Base-by-base conservation (phyloP, 2,888 invertebrate genomes). In the Dicyrtoma fusca region DNA sequence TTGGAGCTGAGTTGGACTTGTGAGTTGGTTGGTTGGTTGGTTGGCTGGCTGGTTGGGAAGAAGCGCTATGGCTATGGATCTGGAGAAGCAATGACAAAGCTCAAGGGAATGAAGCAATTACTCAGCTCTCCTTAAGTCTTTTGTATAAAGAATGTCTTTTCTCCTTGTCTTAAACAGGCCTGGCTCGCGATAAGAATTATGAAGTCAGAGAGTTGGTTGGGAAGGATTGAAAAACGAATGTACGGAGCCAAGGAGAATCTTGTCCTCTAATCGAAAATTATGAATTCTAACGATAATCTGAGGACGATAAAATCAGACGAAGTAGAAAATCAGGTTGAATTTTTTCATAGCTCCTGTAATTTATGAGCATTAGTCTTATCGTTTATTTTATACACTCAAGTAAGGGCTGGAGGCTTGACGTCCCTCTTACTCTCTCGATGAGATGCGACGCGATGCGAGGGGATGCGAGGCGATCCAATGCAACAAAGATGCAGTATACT, bases 301-400 rank as follows among this genome's bases (percentile, higher is more conserved):
- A 62, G 62, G 61, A 69, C 62, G 62, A 69, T 62, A 68, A 69
- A 73, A 75, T 73, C 73, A 72, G 74, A 57, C 47, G 70, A 76
- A 76, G 75, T 74, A 61, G 76, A 75, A 76, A 76, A 75, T 76
- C 76, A 76, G 76, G 76, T 75, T 75, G 74, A 74, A 72, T 65
- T 73, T 64, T 75, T 61, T 68, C 68, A 74, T 65, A 71, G 71
- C 74, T 68, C 71, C 57, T 42, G 74, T 74, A 74, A 74, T 74
- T 74, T 74, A 74, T 74, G 71, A 71, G 62, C 61, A 74, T 71
- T 59, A 59, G 64, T 13, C 71, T 61, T 74, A 74, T 74, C 74
- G 71, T 74, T 74, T 74, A 71, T 74, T 74, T 74, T 74, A 71
- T 74, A 71, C 65, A 47, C 61, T 34, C 34, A 34, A 34, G 8